A percentile compares a stretch with the other conserved stretches of the same genome.
These are phyloP conservation scores for Troglohyphantes excavatus DNA, from an alignment of 2,888 invertebrate genomes.

Conservation along the genomic window DNA sequence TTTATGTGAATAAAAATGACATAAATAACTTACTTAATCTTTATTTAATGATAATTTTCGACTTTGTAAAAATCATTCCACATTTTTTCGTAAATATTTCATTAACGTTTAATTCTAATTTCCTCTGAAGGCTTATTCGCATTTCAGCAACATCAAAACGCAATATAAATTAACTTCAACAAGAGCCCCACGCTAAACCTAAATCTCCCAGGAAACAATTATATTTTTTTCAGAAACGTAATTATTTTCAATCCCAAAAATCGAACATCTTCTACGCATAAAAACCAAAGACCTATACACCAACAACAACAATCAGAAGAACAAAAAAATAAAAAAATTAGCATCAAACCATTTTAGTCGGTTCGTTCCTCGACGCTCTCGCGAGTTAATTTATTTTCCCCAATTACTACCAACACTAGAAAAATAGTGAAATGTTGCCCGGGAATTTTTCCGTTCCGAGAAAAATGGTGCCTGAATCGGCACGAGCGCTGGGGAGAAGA, in stretches of 20 bases:
- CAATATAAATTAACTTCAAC: slow-evolving; percentile 40
- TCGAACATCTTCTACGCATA: slow-evolving; percentile 3
- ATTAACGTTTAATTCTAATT: background rate
- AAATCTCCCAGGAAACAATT: slow-evolving; percentile 29
- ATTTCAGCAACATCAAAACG: background rate
- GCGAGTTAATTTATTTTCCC: slow-evolving; percentile 65
- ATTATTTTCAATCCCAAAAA: slow-evolving; percentile 44
- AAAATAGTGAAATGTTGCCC: slow-evolving; percentile 65
- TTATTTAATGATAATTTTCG: too few species aligned
- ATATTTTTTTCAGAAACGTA: slow-evolving; percentile 32
- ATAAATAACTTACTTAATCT: too few species aligned
- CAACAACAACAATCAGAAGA: background rate
- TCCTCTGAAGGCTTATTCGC: background rate
- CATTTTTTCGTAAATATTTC: background rate
- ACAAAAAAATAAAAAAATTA: slow-evolving; percentile 28
- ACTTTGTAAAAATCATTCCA: background rate
- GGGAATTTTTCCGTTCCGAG: slow-evolving; percentile 52
- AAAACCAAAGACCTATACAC: slow-evolving; percentile 25
- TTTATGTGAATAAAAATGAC: too few species aligned
- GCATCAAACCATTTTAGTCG: slow-evolving; percentile 38
- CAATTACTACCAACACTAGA: slow-evolving; percentile 61
- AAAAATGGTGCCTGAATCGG: slow-evolving; percentile 55
- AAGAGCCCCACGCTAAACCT: slow-evolving; percentile 1
- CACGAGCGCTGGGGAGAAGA: background rate
- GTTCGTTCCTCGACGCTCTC: slow-evolving; percentile 20